These are phyloP conservation scores for Bos taurus DNA, from an alignment of 2,113 vertebrate genomes.

Conservation along the genomic window DNA sequence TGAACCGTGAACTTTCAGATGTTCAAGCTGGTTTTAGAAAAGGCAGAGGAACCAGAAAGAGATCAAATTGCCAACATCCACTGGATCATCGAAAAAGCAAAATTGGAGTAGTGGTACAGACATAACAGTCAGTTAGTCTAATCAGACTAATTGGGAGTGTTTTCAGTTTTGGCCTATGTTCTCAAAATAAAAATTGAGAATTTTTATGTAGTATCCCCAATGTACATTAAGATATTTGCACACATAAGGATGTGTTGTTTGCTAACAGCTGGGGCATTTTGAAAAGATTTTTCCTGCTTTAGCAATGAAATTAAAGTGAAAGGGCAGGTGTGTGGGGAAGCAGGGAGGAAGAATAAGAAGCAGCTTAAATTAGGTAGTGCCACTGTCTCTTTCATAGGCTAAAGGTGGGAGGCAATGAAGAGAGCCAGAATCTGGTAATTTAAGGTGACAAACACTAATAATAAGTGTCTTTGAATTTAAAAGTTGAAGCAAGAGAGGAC, in stretches of 20 bases:
- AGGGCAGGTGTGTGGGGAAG: neutral
- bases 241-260: constrained; percentile 16
- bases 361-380: neutral
- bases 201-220: neutral
- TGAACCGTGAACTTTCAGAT: too few species aligned
- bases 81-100: too few species aligned
- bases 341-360: neutral
- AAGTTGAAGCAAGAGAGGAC: constrained; percentile 54
- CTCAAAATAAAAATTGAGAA: constrained; percentile 24
- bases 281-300: constrained; percentile 8
- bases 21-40: too few species aligned
- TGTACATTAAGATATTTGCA: neutral
- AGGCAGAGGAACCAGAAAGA: too few species aligned
- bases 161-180: neutral
- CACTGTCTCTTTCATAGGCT: neutral
- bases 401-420: neutral
- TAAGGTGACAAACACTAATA: constrained; percentile 66
- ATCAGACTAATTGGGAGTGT: neutral
- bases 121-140: neutral
- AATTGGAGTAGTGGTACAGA: neutral
- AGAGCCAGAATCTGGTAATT: constrained; percentile 67
- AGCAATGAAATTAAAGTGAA: constrained; percentile 6
- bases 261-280: neutral
- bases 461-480: constrained; percentile 65
- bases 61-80: too few species aligned